Conservation (phyloP, 2,888 invertebrate genomes). For the Harmothoe impar region DNA sequence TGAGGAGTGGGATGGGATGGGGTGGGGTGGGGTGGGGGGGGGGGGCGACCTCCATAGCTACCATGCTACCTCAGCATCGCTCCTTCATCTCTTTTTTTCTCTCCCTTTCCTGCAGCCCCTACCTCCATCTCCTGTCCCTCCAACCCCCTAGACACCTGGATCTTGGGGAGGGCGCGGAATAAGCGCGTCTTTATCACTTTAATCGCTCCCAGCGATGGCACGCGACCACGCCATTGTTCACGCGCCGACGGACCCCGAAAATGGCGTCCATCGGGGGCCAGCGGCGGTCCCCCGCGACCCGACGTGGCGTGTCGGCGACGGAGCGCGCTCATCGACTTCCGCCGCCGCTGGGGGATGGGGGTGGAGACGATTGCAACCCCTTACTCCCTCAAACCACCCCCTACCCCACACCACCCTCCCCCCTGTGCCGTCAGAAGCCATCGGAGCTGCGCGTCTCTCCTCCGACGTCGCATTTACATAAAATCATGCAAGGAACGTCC, state of each 20-base stretch:
- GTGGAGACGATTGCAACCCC: background rate
- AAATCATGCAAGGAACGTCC: slow-evolving; percentile 58
- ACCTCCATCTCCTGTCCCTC: background rate
- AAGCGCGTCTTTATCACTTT: slow-evolving; percentile 59
- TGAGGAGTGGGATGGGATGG: background rate
- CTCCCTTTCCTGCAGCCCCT: background rate
- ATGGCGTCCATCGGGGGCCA: slow-evolving; percentile 37
- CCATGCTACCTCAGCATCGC: background rate
- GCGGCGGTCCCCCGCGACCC: slow-evolving; percentile 46
- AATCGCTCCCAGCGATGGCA: slow-evolving; percentile 27
- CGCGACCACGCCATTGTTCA: slow-evolving; percentile 49
- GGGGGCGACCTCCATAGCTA: background rate
- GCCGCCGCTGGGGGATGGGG: background rate
- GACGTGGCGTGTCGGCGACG: slow-evolving; percentile 28
- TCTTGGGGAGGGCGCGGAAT: background rate
- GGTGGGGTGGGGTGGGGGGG: background rate
- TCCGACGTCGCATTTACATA: slow-evolving; percentile 47
- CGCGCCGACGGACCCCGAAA: background rate
- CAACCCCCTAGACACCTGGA: slow-evolving; percentile 19
- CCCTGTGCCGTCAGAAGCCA: slow-evolving; percentile 8
- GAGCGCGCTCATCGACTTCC: slow-evolving; percentile 13
- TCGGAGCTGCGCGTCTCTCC: background rate
- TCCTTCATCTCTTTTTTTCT: background rate
- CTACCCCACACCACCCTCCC: background rate
- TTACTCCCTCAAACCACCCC: background rate